Base-by-base conservation (phyloP, 2,797 vertebrate species). In the Spinibarbus caldwelli region DNA sequence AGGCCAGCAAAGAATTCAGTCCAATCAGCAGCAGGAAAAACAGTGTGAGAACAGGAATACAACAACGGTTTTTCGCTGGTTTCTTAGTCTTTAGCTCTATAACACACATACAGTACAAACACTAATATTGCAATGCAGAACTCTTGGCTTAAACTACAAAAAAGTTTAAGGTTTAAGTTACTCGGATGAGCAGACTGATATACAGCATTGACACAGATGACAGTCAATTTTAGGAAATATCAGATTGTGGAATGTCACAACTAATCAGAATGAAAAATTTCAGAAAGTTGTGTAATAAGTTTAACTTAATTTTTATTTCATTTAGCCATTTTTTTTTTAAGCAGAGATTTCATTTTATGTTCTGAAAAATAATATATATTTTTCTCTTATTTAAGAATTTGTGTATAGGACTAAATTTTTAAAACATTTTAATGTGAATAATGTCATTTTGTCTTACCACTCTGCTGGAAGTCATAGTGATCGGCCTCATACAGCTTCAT, bases 11-110 rank as follows among this genome's bases (percentile, higher is more conserved):
- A 23, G 43, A 91, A 49, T 94, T 91, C 0, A 94, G 80, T 0
- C 4, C 88, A 0, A 93, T 95, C 89, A 97, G 93, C 82, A 97
- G 80, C 54, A 96, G 66, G 85, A 97, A 90, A 88, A 95, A 96
- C 26, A 87, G 0, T 1, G 88, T 1, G 0, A 96, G 62, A 0
- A 87, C 10, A 2, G 80, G 19, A 0, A 92, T 19, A 66, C 90
- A 90, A 84, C 85, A 85, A 4, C 41, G 72, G 21, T 85, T 79
- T 41, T 8, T 68, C n/a, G 52, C 86, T 79, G 88, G 68, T 83
- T 59, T 90, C 0, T 17, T 77, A 4, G 80, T 88, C 81, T 88
- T 93, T 62, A 88, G 12, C 49, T 94, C 95, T 95, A 88, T 80
- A 92, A 91, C 67, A 90, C 59, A 78, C 57, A 80, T 11, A 80